Conservation (phyloP, 2,797 vertebrate species). For the Rhinichthys osculus region DNA sequence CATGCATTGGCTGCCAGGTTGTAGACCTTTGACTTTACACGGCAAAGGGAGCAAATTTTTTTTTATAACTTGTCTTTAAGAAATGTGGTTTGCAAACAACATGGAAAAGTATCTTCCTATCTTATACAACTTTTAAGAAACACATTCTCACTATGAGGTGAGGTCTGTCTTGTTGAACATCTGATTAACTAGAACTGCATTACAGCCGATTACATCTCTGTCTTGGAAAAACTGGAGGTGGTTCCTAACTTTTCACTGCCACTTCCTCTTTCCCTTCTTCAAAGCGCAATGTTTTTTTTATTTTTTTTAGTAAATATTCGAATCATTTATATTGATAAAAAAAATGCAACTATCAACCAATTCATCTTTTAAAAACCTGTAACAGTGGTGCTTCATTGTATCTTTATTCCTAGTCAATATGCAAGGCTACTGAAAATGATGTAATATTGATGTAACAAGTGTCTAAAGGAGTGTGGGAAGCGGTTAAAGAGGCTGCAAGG, state of each 20-base stretch:
- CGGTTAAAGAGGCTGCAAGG: background rate
- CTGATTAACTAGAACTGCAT: background rate
- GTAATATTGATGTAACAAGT: conserved; percentile 32
- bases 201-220: background rate
- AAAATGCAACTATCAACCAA: background rate
- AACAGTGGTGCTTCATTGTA: background rate
- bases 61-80: background rate
- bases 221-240: conserved; percentile 2
- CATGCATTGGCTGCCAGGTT: too few relatives aligned
- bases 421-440: conserved; percentile 1
- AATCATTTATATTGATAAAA: background rate
- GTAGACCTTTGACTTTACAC: background rate
- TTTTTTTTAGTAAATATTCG: background rate
- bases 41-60: background rate
- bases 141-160: background rate
- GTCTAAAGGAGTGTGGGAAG: background rate
- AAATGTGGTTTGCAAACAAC: background rate
- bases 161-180: background rate
- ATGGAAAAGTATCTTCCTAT: background rate
- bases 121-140: background rate
- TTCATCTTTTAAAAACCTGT: background rate
- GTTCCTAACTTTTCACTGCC: background rate
- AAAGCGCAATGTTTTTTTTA: background rate
- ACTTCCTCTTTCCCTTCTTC: background rate
- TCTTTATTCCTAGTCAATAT: background rate